Evolutionary conservation across 2,797 vertebrate species (phyloP).

Genomic region (Catostomus latipinnis): DNA sequence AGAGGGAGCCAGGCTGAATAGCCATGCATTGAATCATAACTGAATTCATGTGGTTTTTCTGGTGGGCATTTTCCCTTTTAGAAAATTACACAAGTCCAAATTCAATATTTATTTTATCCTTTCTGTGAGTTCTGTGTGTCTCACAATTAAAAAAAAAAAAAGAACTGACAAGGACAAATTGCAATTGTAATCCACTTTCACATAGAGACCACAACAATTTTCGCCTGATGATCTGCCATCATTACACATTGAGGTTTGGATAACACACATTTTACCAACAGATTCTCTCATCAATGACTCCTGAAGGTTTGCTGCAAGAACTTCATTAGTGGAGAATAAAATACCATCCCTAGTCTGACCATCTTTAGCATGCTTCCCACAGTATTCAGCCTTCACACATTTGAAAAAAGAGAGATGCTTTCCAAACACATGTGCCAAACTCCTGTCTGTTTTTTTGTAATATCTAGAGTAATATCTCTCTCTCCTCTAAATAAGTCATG

Average conservation of each 20-base stretch:
- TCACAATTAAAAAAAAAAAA: slow-evolving; percentile 12
- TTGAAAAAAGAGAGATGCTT: slow-evolving; percentile 47
- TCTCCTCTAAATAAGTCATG: slow-evolving; percentile 2
- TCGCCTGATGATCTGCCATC: slow-evolving; percentile 40
- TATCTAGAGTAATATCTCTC: slow-evolving; percentile 1
- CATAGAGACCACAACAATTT: slow-evolving; percentile 21
- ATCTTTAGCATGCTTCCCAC: slow-evolving; percentile 50
- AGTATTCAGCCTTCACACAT: slow-evolving; percentile 44
- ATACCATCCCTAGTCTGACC: slow-evolving; percentile 49
- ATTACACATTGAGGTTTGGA: slow-evolving; percentile 48
- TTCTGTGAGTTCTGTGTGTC: slow-evolving; percentile 28
- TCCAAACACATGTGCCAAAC: slow-evolving; percentile 46
- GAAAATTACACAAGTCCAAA: slow-evolving; percentile 37
- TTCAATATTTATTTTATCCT: slow-evolving; percentile 42
- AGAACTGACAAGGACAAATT: slow-evolving; percentile 56
- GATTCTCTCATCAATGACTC: slow-evolving; percentile 55
- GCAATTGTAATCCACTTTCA: slow-evolving; percentile 42
- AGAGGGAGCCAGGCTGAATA: slow-evolving; percentile 53
- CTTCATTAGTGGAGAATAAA: slow-evolving; percentile 54
- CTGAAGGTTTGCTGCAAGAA: slow-evolving; percentile 59
- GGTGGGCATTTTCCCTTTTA: no score
- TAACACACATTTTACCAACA: slow-evolving; percentile 48
- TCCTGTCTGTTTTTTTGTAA: slow-evolving; percentile 25
- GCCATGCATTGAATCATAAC: slow-evolving; percentile 32
- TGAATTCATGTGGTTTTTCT: slow-evolving; percentile 27